Base-by-base conservation (phyloP, 2,888 invertebrate species). In the Cyclophora albipunctata region DNA sequence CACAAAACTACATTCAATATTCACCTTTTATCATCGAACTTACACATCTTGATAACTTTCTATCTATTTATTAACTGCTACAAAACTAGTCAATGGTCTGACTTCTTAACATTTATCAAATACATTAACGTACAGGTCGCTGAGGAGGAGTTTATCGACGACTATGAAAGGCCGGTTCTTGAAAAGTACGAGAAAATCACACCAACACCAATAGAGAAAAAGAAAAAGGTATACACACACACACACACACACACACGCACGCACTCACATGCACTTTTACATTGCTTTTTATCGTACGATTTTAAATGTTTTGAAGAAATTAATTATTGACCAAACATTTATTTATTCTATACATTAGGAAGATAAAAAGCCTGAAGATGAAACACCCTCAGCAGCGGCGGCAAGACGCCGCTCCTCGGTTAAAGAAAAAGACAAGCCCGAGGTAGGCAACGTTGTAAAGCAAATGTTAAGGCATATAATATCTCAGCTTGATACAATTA, bases 151-250 rank as follows among this genome's bases (percentile, higher is more conserved):
- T 87, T 88, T 71, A 66, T 88, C 68, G 92, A 93, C 50, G 94
- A 95, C 84, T 95, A 95, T 75, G 94, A 95, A 67, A 90, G 94
- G 61, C 92, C 94, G 0, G 92, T 91, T 50, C 89, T 94, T 54
- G 94, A 94, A 72, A 92, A 91, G 81, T 93, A 92, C 67, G 92
- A 93, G 73, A 91, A 90, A 76, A 78, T 89, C 46, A 75, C 89
- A 63, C 88, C 89, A 42, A 89, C 89, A 66, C 88, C 89, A 40
- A 64, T 69, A 55, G 85, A 85, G 69, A 88, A 85, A 84, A 87
- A 84, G 80, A 86, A 86, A 67, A 88, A 88, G 88, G 88, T 88
- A 88, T 71, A 77, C 70, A 60, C 45, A 54, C 45, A 54, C 50
- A 53, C n/a, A n/a, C n/a, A n/a, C n/a, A n/a, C n/a, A n/a, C n/a